Evolutionary conservation across 1,140 invertebrate genomes (phyloP).

Genomic region (Nephila pilipes): DNA sequence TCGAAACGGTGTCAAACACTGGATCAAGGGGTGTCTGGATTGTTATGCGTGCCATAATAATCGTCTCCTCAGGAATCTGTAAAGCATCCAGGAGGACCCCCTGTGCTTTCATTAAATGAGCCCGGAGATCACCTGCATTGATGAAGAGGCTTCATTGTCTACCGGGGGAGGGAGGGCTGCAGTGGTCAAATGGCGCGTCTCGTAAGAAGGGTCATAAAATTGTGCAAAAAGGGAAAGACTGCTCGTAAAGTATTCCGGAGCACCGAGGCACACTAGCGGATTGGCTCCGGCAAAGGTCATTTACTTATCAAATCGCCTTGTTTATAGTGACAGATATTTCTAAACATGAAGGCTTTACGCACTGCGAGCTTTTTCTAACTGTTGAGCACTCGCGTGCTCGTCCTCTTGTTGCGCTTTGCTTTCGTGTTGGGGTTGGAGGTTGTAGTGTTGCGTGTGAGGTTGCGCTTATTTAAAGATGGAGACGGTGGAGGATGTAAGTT

Average conservation of each 20-base stretch:
- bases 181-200: slow-evolving; percentile 58
- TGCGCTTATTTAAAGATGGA: background rate
- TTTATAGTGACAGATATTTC: slow-evolving; percentile 77
- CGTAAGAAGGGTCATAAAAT: slow-evolving; percentile 72
- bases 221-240: slow-evolving; percentile 69
- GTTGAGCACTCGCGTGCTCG: slow-evolving; percentile 9
- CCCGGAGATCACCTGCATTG: slow-evolving; percentile 64
- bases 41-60: slow-evolving; percentile 13
- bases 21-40: background rate
- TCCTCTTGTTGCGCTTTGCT: background rate
- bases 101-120: slow-evolving; percentile 29
- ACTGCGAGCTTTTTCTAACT: slow-evolving; percentile 41
- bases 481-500: background rate
- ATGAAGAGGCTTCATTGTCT: slow-evolving; percentile 67
- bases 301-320: slow-evolving; percentile 77
- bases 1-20: slow-evolving; percentile 2
- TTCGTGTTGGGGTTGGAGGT: background rate
- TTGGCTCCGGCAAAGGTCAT: slow-evolving; percentile 74
- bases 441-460: background rate
- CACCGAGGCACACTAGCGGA: slow-evolving; percentile 50
- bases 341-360: slow-evolving; percentile 75
- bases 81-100: background rate
- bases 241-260: slow-evolving; percentile 66
- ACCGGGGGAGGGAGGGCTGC: slow-evolving; percentile 11
- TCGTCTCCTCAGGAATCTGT: background rate